Percentiles rank a stretch among this genome's conserved stretches.
Evolutionary conservation across 2,888 invertebrate genomes (phyloP).

Genomic region (Tenthredo mesomela): DNA sequence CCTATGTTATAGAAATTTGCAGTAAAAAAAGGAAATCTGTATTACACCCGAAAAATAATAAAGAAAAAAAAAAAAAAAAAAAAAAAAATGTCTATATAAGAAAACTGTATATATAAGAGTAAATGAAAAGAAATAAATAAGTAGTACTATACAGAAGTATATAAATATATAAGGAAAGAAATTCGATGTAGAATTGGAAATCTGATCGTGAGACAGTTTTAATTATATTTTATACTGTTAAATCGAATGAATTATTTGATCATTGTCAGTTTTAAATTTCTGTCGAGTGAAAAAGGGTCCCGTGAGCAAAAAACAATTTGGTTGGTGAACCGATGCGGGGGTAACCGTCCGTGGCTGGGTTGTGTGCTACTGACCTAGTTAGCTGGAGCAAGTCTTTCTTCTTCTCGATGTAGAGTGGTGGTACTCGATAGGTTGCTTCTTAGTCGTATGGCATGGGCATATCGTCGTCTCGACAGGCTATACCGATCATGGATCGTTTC

Average conservation of each 20-base stretch:
- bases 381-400: conserved; percentile 75
- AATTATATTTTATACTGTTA: not conserved
- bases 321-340: conserved; percentile 53
- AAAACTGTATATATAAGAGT: no score
- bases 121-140: not conserved
- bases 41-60: not conserved
- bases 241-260: conserved; percentile 5
- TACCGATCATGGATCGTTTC: conserved; percentile 30
- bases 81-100: no score
- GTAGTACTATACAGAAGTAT: not conserved
- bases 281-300: conserved; percentile 41
- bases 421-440: conserved; percentile 52
- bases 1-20: not conserved
- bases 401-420: conserved; percentile 67
- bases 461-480: conserved; percentile 57
- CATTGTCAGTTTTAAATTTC: not conserved
- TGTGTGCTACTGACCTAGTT: conserved; percentile 77
- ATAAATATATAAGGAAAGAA: not conserved
- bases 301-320: conserved; percentile 49
- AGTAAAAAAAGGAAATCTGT: conserved; percentile 30
- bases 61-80: no score
- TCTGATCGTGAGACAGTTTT: not conserved
- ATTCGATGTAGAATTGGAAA: not conserved
- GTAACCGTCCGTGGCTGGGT: conserved; percentile 71
- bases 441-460: not conserved